A percentile compares a stretch with the other conserved stretches of the same genome.
Evolutionary conservation across 30 jellyfish, hydroid and myxozoan genomes (phyloP).

Genomic region (Aurelia coerulea): DNA sequence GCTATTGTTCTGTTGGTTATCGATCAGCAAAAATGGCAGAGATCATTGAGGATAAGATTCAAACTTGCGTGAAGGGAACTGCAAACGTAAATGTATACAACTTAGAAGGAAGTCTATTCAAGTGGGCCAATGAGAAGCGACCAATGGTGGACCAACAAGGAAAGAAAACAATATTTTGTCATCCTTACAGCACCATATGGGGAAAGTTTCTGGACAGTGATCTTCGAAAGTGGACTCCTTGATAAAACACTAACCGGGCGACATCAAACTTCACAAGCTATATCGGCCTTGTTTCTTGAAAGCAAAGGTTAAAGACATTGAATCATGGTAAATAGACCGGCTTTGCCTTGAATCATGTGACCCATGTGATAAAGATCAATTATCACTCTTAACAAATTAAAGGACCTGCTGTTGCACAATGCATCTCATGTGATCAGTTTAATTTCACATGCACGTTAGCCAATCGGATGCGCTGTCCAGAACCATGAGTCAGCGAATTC

Average conservation of each 20-base stretch:
- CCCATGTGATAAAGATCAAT: no score
- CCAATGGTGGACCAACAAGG: constrained; percentile 74
- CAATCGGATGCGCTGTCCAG: no score
- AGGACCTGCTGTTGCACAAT: no score
- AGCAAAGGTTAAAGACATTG: no score
- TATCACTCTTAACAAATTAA: no score
- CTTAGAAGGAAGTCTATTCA: constrained; percentile 82
- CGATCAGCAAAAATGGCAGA: constrained; percentile 86
- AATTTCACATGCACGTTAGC: no score
- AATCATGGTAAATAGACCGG: no score
- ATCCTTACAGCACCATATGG: constrained; percentile 82
- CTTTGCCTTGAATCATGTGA: no score
- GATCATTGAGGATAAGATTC: constrained; percentile 21
- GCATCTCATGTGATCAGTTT: no score
- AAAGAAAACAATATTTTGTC: constrained; percentile 58
- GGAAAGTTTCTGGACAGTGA: constrained; percentile 61
- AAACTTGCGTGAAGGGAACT: constrained; percentile 3
- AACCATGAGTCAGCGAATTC: no score
- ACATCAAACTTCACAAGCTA: no score
- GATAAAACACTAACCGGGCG: not conserved
- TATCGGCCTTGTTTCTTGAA: no score
- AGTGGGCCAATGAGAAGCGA: constrained; percentile 86
- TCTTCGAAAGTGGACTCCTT: constrained; percentile 57
- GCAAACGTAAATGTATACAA: constrained; percentile 32
- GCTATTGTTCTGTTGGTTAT: constrained; percentile 85